phyloP scores from a whole-genome alignment of 2,797 vertebrate genomes.

The Columba guinea region DNA sequence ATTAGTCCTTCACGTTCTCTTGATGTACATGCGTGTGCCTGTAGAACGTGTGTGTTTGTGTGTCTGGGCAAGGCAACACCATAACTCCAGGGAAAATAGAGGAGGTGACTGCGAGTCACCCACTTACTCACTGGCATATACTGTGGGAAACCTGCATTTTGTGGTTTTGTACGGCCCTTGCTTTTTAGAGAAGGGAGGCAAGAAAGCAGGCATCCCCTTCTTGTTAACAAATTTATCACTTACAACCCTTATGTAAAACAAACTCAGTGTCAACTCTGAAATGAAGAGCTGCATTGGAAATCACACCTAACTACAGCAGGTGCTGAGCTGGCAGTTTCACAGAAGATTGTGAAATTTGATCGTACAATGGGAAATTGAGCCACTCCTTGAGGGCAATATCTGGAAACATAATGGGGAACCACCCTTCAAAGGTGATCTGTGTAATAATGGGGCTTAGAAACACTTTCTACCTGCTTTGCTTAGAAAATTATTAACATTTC shows the following conservation, averaged over 20 bases:
- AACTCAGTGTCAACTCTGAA: background rate
- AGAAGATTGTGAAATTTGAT: slow-evolving; percentile 66
- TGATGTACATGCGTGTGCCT: background rate
- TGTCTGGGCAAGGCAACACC: slow-evolving; percentile 16
- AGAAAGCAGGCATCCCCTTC: background rate
- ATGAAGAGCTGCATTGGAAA: slow-evolving; percentile 19
- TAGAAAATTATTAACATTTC: slow-evolving; percentile 63
- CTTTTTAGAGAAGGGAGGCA: background rate
- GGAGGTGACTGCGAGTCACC: slow-evolving; percentile 40
- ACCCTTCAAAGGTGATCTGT: slow-evolving; percentile 56
- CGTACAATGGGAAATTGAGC: slow-evolving; percentile 59
- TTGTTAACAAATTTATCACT: background rate
- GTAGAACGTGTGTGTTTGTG: background rate
- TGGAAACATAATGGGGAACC: slow-evolving; percentile 60
- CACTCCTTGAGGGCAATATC: slow-evolving; percentile 69
- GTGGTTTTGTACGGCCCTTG: slow-evolving; percentile 4
- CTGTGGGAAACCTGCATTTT: slow-evolving; percentile 42
- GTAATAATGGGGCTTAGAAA: slow-evolving; percentile 64
- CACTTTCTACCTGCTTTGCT: slow-evolving; percentile 70
- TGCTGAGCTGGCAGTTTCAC: slow-evolving; percentile 68
- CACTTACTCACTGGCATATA: slow-evolving; percentile 30
- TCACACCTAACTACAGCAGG: background rate
- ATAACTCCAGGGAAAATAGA: slow-evolving; percentile 14
- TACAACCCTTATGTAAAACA: background rate
- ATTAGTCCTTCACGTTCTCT: background rate